Base-by-base conservation (phyloP, 2,888 invertebrate genomes). In the Drosophila monieri region DNA sequence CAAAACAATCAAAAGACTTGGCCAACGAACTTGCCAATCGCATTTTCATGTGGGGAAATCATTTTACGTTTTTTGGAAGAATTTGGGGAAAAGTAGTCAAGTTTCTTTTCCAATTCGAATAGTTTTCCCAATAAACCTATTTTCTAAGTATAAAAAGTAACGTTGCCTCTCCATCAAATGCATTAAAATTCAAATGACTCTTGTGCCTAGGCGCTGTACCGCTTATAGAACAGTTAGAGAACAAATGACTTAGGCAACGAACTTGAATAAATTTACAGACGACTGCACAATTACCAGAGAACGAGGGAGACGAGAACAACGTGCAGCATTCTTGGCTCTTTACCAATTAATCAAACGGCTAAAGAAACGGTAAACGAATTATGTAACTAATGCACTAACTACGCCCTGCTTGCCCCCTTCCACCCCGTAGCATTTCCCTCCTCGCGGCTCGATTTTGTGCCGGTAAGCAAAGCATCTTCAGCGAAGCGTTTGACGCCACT, bases 341-440 rank as follows among this genome's bases (percentile, higher is more conserved):
- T 49, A 37, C 64, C 81, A 80, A 80, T 80, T 83, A 80, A 80
- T 80, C 83, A 80, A 80, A 80, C 73, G 70, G 76, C 78, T 77
- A 65, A 54, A 70, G 78, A 74, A 72, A 83, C 81, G 76, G 84
- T 83, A 83, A 78, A 79, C 68, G 76, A 79, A 84, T 83, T 84
- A 83, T 83, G 81, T 83, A 83, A 81, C 68, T 67, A 67, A 67
- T 67, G 52, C 62, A 52, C 37, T 21, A 46, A 67, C 53, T 67
- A 54, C 67, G 70, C 56, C 56, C 64, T 30, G 32, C 35, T 35
- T n/a, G 54, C 61, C 41, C 57, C 18, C 52, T 6, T 32, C 14
- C 6, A 54, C 44, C 21, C 9, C 18, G 48, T 21, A 10, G 9
- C 18, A 41, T 15, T 10, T 10, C 12, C 47, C 15, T 32, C 10